Percentiles rank a stretch among this genome's conserved stretches.
Conservation (phyloP, 2,113 vertebrate genomes). For the Neomonachus schauinslandi region DNA sequence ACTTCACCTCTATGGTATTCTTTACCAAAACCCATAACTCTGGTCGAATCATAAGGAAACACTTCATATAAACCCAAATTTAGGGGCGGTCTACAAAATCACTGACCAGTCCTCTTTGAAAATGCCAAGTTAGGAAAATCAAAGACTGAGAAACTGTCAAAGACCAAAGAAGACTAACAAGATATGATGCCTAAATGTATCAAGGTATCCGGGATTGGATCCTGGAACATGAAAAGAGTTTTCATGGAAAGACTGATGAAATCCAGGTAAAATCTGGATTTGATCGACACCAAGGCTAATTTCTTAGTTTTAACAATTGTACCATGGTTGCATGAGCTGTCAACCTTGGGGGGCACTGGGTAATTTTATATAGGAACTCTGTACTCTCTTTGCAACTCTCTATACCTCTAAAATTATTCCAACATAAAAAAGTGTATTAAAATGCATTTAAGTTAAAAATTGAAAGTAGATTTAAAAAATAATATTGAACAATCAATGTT, state of each 20-base stretch:
- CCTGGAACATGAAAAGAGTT: background rate
- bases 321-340: background rate
- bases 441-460: background rate
- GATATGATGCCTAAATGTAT: background rate
- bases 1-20: background rate
- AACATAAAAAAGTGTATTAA: background rate
- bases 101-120: background rate
- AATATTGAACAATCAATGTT: background rate
- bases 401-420: background rate
- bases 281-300: background rate
- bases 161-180: background rate
- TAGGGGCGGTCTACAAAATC: background rate
- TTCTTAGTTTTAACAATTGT: background rate
- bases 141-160: background rate
- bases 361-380: background rate
- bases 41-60: background rate
- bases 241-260: background rate
- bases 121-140: background rate
- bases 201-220: background rate
- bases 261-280: background rate
- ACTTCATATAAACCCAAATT: background rate
- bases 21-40: background rate
- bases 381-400: background rate
- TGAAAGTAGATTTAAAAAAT: background rate
- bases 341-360: background rate